Evolutionary conservation across 2,888 invertebrate species (phyloP).

Genomic region (Pyrrhosoma nymphula): DNA sequence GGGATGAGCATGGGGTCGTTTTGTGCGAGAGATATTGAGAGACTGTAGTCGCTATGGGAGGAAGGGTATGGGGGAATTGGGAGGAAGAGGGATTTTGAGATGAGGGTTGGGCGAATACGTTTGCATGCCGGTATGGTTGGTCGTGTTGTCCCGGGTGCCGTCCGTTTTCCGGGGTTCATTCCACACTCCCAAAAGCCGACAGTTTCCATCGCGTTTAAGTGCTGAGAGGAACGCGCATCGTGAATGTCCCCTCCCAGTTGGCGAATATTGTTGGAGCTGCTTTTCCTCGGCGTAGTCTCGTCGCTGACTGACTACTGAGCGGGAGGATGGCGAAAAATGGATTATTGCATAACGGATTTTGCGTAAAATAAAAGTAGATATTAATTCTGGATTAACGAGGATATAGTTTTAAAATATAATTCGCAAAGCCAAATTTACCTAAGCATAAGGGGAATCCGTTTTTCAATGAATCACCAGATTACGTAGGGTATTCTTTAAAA

Average conservation of each 20-base stretch:
- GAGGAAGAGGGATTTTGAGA: slow-evolving; percentile 16
- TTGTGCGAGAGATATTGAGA: not conserved
- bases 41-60: not conserved
- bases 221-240: not conserved
- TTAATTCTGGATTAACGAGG: no score
- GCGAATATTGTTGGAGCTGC: not conserved
- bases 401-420: no score
- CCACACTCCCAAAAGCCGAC: not conserved
- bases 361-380: no score
- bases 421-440: no score
- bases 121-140: not conserved
- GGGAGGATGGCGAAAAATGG: no score
- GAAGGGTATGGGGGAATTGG: not conserved
- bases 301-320: no score
- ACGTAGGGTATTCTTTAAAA: no score
- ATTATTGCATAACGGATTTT: no score
- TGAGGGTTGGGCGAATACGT: not conserved
- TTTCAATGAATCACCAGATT: no score
- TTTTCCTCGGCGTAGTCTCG: not conserved
- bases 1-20: not conserved
- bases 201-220: not conserved
- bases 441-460: no score
- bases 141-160: not conserved
- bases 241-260: not conserved
- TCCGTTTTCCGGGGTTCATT: not conserved